Evolutionary conservation across 2,113 vertebrate genomes (phyloP).

Genomic region (Hyla sarda): DNA sequence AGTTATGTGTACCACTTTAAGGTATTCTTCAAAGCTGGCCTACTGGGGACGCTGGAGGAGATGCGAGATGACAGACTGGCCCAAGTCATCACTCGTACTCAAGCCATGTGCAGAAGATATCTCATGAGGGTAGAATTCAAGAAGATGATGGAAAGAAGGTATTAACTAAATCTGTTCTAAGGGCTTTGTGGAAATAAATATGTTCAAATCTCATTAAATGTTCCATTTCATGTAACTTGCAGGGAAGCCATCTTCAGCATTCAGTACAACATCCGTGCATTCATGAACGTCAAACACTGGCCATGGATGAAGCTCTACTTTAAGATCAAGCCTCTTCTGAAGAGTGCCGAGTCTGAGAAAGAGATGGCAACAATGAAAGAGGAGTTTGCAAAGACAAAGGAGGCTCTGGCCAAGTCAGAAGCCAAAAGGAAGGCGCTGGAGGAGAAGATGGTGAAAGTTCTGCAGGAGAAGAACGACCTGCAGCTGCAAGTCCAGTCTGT

Average conservation of each 20-base stretch:
- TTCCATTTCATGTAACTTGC: background rate
- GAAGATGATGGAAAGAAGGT: slow-evolving; percentile 91
- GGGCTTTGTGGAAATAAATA: background rate
- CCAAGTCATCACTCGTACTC: slow-evolving; percentile 89
- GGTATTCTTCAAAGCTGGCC: slow-evolving; percentile 95
- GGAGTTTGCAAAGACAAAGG: slow-evolving; percentile 87
- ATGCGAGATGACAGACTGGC: slow-evolving; percentile 92
- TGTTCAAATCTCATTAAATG: background rate
- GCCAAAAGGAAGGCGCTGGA: slow-evolving; percentile 83
- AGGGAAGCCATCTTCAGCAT: slow-evolving; percentile 82
- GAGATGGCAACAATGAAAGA: slow-evolving; percentile 84
- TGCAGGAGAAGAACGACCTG: slow-evolving; percentile 84
- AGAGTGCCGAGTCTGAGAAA: slow-evolving; percentile 82
- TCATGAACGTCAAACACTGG: slow-evolving; percentile 93
- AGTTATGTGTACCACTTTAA: slow-evolving; percentile 59
- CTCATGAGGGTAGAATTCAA: slow-evolving; percentile 87
- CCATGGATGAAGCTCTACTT: slow-evolving; percentile 94
- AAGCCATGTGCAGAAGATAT: slow-evolving; percentile 83
- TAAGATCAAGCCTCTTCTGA: slow-evolving; percentile 84
- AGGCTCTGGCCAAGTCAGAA: slow-evolving; percentile 82
- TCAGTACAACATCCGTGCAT: slow-evolving; percentile 86
- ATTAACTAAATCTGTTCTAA: background rate
- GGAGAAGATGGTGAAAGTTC: slow-evolving; percentile 82
- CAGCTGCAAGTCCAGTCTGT: slow-evolving; percentile 78
- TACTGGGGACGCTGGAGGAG: slow-evolving; percentile 88